Evolutionary conservation across 2,113 vertebrate genomes (phyloP).

Genomic region (Solea solea): DNA sequence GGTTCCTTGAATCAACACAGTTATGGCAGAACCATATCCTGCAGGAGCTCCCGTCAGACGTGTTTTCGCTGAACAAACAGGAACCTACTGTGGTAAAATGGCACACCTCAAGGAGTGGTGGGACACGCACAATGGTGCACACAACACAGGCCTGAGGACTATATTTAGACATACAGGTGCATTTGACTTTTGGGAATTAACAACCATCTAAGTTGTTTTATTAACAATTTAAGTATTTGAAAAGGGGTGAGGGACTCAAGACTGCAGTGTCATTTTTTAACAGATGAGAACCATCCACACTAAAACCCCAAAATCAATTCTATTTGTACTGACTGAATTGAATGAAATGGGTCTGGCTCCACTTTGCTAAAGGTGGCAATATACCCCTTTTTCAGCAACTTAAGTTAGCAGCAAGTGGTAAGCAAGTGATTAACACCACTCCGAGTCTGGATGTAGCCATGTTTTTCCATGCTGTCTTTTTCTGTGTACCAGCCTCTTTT

Average conservation of each 20-base stretch:
- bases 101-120: conserved; percentile 72
- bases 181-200: background rate
- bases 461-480: too few relatives aligned
- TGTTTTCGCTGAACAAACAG: conserved; percentile 69
- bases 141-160: conserved; percentile 8
- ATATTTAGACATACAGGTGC: conserved; percentile 8
- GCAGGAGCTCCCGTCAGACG: conserved; percentile 45
- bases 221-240: conserved; percentile 6
- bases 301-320: background rate
- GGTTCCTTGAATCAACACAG: conserved; percentile 14
- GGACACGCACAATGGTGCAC: conserved; percentile 27
- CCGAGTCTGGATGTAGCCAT: too few relatives aligned
- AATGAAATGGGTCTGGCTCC: too few relatives aligned
- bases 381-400: too few relatives aligned
- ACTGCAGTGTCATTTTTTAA: conserved; percentile 2
- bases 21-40: conserved; percentile 44
- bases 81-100: conserved; percentile 57
- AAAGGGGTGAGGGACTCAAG: conserved; percentile 2
- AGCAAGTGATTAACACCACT: too few relatives aligned
- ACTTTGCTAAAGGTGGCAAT: too few relatives aligned
- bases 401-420: too few relatives aligned
- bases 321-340: background rate
- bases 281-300: conserved; percentile 11
- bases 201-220: background rate
- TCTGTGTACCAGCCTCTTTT: too few relatives aligned